Conservation (phyloP, 2,113 vertebrate species). For the Phrynocephalus versicolor region DNA sequence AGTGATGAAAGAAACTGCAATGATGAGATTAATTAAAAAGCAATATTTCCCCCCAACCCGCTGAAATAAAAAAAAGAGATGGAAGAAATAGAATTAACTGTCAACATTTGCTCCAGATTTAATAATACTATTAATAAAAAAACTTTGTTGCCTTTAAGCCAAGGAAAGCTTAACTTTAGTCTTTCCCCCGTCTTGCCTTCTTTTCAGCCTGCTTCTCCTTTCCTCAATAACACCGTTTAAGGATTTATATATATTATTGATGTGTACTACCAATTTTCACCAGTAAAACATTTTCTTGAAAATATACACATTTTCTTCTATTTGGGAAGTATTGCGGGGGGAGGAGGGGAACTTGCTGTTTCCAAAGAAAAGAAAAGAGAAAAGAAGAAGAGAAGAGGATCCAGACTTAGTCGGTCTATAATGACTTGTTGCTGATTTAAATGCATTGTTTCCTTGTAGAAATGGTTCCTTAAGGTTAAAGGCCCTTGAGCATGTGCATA, state of each 20-base stretch:
- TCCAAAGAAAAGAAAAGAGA: neutral
- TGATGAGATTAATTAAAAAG: slow-evolving; percentile 73
- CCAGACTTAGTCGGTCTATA: neutral
- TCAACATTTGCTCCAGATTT: slow-evolving; percentile 42
- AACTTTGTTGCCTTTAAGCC: slow-evolving; percentile 37
- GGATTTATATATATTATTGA: neutral
- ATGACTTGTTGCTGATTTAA: neutral
- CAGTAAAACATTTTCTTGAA: neutral
- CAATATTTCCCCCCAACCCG: slow-evolving; percentile 62
- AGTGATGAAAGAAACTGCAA: slow-evolving; percentile 54
- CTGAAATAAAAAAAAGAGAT: slow-evolving; percentile 27
- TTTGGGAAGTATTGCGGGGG: neutral
- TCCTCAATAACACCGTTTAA: neutral
- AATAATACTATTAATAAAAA: slow-evolving; percentile 27
- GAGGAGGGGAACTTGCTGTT: neutral
- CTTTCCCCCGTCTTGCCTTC: neutral
- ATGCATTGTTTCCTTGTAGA: neutral
- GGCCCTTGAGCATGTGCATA: neutral
- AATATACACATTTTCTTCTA: neutral
- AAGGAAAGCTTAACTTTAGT: neutral
- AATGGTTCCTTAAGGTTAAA: neutral
- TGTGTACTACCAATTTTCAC: neutral
- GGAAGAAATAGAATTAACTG: slow-evolving; percentile 38
- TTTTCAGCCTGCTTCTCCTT: too few species aligned
- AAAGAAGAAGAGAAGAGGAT: neutral